Evolutionary conservation across 1,140 invertebrate genomes (phyloP).

Genomic region (Psix sp.): DNA sequence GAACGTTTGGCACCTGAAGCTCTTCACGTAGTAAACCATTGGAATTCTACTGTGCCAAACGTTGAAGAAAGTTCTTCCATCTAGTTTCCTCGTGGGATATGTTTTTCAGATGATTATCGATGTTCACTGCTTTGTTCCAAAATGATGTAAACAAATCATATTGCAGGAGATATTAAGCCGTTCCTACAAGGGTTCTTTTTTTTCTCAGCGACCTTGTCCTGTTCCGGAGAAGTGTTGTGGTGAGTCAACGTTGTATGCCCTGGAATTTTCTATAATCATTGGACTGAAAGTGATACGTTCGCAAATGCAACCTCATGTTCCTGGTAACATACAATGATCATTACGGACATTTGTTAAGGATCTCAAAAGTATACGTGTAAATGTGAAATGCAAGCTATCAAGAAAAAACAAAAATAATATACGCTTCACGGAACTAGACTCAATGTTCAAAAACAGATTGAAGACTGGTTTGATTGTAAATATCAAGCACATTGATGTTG

Average conservation of each 20-base stretch:
- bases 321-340: no score
- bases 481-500: no score
- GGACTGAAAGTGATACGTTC: no score
- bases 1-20: conserved; percentile 73
- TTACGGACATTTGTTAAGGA: no score
- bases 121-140: conserved; percentile 32
- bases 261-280: conserved; percentile 19
- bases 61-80: conserved; percentile 71
- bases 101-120: conserved; percentile 46
- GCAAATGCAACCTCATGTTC: no score
- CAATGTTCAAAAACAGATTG: no score
- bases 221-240: conserved; percentile 63
- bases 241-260: conserved; percentile 47
- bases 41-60: conserved; percentile 71
- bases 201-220: conserved; percentile 68
- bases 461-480: no score
- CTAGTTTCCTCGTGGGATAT: conserved; percentile 64
- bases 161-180: conserved; percentile 39
- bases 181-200: conserved; percentile 65
- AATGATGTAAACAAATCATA: conserved; percentile 22
- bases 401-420: no score
- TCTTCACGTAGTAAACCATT: conserved; percentile 68
- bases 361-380: no score
- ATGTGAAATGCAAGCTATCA: no score
- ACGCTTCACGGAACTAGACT: no score